Evolutionary conservation across 2,888 invertebrate genomes (phyloP).

Genomic region (Apamea monoglypha): DNA sequence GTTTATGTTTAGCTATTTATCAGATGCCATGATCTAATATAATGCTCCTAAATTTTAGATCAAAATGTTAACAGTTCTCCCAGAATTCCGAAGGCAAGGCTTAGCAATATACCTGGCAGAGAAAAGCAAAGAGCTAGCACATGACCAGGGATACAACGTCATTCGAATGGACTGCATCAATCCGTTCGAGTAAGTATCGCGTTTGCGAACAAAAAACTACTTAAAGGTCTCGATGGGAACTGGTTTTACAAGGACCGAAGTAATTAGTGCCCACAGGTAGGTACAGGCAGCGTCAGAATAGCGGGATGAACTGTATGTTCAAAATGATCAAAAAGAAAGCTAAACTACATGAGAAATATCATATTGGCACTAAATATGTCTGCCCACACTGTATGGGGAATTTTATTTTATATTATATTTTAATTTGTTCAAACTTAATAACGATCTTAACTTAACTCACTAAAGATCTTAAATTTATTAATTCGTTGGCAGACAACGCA

Average conservation of each 20-base stretch:
- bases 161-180: slow-evolving; percentile 87
- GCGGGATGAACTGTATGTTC: too few relatives aligned
- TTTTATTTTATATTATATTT: too few relatives aligned
- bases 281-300: neutral
- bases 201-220: neutral
- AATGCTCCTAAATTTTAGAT: slow-evolving; percentile 73
- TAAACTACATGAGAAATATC: too few relatives aligned
- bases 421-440: neutral
- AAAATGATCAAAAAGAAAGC: neutral
- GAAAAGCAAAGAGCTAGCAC: slow-evolving; percentile 77
- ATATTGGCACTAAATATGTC: too few relatives aligned
- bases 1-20: neutral
- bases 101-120: slow-evolving; percentile 80
- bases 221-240: slow-evolving; percentile 10
- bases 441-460: neutral
- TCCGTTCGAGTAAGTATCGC: slow-evolving; percentile 79
- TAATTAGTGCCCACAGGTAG: slow-evolving; percentile 1
- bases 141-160: slow-evolving; percentile 80
- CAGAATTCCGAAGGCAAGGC: slow-evolving; percentile 83
- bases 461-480: neutral
- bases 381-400: too few relatives aligned
- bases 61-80: slow-evolving; percentile 84
- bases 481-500: too few relatives aligned
- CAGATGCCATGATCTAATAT: neutral
- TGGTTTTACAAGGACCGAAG: slow-evolving; percentile 23